These are phyloP conservation scores for Meta bourneti DNA, from an alignment of 2,888 invertebrate species.

Conservation along the genomic window DNA sequence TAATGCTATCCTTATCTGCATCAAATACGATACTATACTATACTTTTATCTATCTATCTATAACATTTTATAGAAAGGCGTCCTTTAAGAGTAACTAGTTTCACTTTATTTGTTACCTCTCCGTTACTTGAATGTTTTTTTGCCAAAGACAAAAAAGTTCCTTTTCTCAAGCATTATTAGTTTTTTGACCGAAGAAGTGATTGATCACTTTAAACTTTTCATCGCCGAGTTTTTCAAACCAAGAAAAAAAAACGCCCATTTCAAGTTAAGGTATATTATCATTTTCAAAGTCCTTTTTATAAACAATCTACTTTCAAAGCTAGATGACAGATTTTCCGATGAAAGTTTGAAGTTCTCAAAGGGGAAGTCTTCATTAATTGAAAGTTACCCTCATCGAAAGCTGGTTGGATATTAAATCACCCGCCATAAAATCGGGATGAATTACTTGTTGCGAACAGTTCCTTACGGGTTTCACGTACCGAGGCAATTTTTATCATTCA, in stretches of 20 bases:
- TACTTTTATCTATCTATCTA: not conserved
- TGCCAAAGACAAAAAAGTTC: conserved; percentile 17
- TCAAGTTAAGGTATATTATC: conserved; percentile 48
- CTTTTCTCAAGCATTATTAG: conserved; percentile 17
- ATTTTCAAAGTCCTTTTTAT: conserved; percentile 49
- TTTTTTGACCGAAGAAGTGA: conserved; percentile 35
- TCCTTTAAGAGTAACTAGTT: conserved; percentile 27
- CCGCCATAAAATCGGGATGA: conserved; percentile 29
- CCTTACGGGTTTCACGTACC: not conserved
- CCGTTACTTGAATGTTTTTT: conserved; percentile 12
- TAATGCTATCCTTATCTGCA: too few species aligned
- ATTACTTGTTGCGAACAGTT: conserved; percentile 9
- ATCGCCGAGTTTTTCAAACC: conserved; percentile 28
- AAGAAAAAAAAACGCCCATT: conserved; percentile 14
- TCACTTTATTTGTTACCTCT: conserved; percentile 5
- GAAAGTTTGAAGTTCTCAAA: conserved; percentile 50
- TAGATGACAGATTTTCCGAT: conserved; percentile 57
- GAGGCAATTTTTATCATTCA: not conserved
- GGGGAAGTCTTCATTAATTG: conserved; percentile 39
- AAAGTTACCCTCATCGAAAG: conserved; percentile 29
- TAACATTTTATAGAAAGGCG: not conserved
- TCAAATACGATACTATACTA: too few species aligned
- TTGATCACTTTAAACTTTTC: conserved; percentile 65
- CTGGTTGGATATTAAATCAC: conserved; percentile 18
- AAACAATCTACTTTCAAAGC: conserved; percentile 54